These are phyloP conservation scores for Tragelaphus eurycerus DNA, from an alignment of 2,797 vertebrate species.

Conservation along the genomic window DNA sequence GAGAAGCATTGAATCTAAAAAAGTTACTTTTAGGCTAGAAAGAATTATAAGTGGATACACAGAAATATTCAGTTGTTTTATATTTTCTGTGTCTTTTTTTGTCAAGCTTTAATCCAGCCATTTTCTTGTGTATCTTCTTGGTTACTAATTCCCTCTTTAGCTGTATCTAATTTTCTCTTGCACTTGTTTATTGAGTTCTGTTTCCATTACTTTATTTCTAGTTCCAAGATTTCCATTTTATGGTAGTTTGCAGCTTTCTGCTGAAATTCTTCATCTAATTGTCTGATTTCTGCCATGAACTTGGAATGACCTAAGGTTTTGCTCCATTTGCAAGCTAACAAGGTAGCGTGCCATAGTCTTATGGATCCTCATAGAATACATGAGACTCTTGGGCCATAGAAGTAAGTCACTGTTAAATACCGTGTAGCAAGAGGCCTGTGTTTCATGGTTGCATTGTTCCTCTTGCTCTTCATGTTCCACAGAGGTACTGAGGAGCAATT, in stretches of 20 bases:
- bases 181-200: neutral
- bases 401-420: neutral
- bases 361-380: neutral
- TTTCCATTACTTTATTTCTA: neutral
- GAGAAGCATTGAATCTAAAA: neutral
- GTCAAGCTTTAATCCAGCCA: neutral
- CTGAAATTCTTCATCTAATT: neutral
- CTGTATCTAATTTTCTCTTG: neutral
- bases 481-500: neutral
- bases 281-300: neutral
- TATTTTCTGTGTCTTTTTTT: slow-evolving; percentile 1
- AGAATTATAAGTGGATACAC: neutral
- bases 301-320: neutral
- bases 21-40: neutral
- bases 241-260: neutral
- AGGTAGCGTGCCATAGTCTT: neutral
- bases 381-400: neutral
- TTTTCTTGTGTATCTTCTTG: neutral
- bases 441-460: neutral
- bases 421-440: neutral
- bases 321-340: neutral
- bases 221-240: neutral
- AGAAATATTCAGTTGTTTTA: neutral
- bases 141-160: neutral
- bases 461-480: neutral